These are phyloP conservation scores for Berghia stephanieae DNA, from an alignment of 1,140 invertebrate genomes.

Conservation along the genomic window DNA sequence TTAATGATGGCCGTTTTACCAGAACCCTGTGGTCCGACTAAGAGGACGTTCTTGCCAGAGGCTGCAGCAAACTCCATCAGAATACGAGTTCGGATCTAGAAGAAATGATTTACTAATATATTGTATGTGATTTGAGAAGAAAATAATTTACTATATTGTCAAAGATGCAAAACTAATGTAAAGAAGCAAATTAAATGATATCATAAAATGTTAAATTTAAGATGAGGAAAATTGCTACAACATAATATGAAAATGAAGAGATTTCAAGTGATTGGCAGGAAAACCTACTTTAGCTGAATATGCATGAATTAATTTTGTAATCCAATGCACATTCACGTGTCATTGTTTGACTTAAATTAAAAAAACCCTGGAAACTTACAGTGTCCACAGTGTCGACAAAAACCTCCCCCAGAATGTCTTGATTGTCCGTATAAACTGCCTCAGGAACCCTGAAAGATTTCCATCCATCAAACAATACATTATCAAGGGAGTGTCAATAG, in stretches of 20 bases:
- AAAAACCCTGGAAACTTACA: slow-evolving; percentile 43
- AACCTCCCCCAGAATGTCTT: slow-evolving; percentile 64
- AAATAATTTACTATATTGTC: too few relatives aligned
- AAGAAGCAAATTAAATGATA: too few relatives aligned
- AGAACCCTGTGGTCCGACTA: slow-evolving; percentile 66
- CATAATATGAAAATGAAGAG: too few relatives aligned
- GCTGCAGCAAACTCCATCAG: slow-evolving; percentile 65
- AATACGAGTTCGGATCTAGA: slow-evolving; percentile 60
- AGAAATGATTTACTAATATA: slow-evolving; percentile 18
- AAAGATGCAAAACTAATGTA: too few relatives aligned
- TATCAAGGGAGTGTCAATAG: background rate
- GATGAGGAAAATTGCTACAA: too few relatives aligned
- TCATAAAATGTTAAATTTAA: too few relatives aligned
- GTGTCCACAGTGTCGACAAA: slow-evolving; percentile 66
- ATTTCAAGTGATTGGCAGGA: too few relatives aligned
- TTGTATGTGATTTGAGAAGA: too few relatives aligned
- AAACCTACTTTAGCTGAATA: too few relatives aligned
- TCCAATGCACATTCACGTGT: background rate
- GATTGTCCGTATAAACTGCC: slow-evolving; percentile 57
- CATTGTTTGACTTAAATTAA: background rate
- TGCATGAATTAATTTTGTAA: too few relatives aligned
- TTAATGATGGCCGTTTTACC: slow-evolving; percentile 67
- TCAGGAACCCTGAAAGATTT: slow-evolving; percentile 55
- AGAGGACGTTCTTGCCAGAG: slow-evolving; percentile 63
- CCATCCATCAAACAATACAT: too few relatives aligned